Evolutionary conservation across 2,888 invertebrate genomes (phyloP), one percentile per base, ranked within the genome.

Genomic region (Tenthredo distinguenda): DNA sequence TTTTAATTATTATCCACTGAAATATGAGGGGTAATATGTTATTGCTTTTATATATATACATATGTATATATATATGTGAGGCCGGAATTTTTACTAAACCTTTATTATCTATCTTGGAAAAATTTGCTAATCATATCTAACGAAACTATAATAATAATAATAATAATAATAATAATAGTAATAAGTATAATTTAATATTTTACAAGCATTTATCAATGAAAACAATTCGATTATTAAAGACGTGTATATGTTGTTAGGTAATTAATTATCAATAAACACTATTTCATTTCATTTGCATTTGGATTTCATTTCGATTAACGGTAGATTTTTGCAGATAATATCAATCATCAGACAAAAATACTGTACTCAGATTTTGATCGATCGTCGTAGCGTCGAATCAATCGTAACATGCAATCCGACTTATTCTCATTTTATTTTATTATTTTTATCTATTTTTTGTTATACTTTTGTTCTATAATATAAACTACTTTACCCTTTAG

Each of bases 181-280:
- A 62, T 55, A 55, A 85, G 86, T 86, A 87, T 76, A 43, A 77
- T 77, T 77, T 34, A 87, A 88, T 86, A 87, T 87, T 87, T 87
- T 87, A 88, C 86, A 88, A 88, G 87, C 87, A 85, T 86, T 85
- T 55, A 43, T 76, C 87, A 86, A 86, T 88, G 88, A 87, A 88
- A 88, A 87, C 87, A 88, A 88, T 87, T 86, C 87, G 87, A 87
- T 62, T 58, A 58, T 58, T 65, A 31, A 37, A 34, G 37, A 71
- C 65, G 21, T 65, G 31, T 43, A 43, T 43, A 43, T 71, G 34
- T 37, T 71, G 31, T 71, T 71, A 71, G n/a, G 40, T 72, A 40
- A n/a, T 71, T 71, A 18, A 37, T 71, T n/a, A 71, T 37, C 18
- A n/a, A 71, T 50, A 50, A 50, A 50, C 50, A 71, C n/a, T 40